phyloP scores from a whole-genome alignment of 2,888 invertebrate species.

The Drosophila diplacantha region DNA sequence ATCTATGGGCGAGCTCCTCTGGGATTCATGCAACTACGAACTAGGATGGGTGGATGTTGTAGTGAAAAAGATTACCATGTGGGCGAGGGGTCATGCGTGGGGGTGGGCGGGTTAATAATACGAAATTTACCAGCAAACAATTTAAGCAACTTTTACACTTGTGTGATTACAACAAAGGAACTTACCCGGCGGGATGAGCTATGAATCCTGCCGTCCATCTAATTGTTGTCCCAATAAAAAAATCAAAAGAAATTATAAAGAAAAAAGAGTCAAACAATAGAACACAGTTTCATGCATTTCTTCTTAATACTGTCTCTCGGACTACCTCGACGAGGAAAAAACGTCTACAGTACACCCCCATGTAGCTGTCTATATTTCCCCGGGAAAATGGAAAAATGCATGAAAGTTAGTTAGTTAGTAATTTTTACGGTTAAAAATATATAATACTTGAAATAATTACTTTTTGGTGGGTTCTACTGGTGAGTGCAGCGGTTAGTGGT shows the following conservation, averaged over 20 bases:
- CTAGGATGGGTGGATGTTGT: constrained; percentile 7
- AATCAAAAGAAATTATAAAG: constrained; percentile 78
- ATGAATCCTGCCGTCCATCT: constrained; percentile 79
- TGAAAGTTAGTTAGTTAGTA: constrained; percentile 34
- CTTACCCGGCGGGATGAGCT: constrained; percentile 79
- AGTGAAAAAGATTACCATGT: constrained; percentile 11
- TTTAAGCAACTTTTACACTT: constrained; percentile 48
- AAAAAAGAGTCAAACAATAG: constrained; percentile 75
- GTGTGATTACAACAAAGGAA: constrained; percentile 59
- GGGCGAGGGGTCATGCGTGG: constrained; percentile 11
- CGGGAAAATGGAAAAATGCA: constrained; percentile 28
- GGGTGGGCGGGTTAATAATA: constrained; percentile 6
- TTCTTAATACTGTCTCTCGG: constrained; percentile 10
- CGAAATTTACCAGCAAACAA: constrained; percentile 18
- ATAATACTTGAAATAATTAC: constrained; percentile 5
- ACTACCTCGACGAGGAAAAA: background rate
- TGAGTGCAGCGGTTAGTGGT: constrained; percentile 4
- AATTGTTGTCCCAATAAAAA: constrained; percentile 79
- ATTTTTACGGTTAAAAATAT: background rate
- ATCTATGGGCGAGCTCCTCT: background rate
- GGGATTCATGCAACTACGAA: constrained; percentile 30
- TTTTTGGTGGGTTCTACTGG: background rate
- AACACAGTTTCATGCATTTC: constrained; percentile 77
- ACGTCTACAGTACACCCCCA: background rate
- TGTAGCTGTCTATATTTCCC: background rate